A percentile compares a stretch with the other conserved stretches of the same genome.
Evolutionary conservation across 2,113 vertebrate species (phyloP).

Genomic region (Sminthopsis crassicaudata): DNA sequence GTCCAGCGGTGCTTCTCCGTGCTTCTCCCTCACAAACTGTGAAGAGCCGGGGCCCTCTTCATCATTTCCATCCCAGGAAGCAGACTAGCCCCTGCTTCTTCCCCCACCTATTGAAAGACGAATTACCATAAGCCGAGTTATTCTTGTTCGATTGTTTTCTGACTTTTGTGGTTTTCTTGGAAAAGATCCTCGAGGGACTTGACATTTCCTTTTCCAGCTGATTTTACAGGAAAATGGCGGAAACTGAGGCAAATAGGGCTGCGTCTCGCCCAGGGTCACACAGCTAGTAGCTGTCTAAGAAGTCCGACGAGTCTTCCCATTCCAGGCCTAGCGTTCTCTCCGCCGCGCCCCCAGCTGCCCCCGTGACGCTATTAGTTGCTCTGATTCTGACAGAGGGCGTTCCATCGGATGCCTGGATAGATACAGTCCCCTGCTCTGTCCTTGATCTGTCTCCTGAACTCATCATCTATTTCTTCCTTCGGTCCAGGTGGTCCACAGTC

Average conservation of each 20-base stretch:
- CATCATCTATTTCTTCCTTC: not conserved
- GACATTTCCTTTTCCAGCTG: too few relatives aligned
- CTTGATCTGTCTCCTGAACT: not conserved
- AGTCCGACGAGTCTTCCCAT: too few relatives aligned
- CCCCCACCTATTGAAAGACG: not conserved
- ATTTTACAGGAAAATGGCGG: too few relatives aligned
- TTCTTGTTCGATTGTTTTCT: too few relatives aligned
- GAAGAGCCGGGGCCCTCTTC: not conserved
- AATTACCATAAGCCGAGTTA: not conserved
- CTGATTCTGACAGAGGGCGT: not conserved
- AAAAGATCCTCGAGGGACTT: too few relatives aligned
- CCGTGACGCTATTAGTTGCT: not conserved
- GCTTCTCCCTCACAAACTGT: not conserved
- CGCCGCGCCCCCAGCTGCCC: too few relatives aligned
- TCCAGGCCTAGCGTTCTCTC: not conserved
- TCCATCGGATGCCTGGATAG: not conserved
- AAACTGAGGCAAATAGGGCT: too few relatives aligned
- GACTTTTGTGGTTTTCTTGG: too few relatives aligned
- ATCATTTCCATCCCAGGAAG: not conserved
- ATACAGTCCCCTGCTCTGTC: not conserved
- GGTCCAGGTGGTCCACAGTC: not conserved
- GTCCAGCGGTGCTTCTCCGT: too few relatives aligned
- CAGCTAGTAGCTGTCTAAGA: too few relatives aligned
- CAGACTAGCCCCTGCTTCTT: not conserved
- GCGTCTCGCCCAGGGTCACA: too few relatives aligned